Evolutionary conservation across 1,140 invertebrate genomes (phyloP), one percentile per base, ranked within the genome.

Genomic region (Halictus rubicundus): DNA sequence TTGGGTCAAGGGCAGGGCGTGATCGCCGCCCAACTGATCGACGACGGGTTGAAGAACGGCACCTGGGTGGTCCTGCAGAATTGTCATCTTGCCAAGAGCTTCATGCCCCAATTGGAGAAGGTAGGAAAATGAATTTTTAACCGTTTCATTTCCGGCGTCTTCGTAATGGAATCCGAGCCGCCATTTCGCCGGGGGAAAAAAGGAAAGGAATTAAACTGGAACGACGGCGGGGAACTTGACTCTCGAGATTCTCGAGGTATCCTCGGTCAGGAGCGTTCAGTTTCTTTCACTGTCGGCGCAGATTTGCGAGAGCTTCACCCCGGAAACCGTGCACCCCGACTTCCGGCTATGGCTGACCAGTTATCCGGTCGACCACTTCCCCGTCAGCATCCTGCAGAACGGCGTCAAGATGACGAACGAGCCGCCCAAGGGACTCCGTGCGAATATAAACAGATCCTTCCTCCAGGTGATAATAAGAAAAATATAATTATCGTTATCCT

Each of bases 361-460:
- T 49, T 98, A 98, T 90, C 97, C 98, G 0, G 96, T 96, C 0
- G 95, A 96, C 8, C 94, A 96, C 90, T 99, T 99, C 91, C 98
- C 98, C 0, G 96, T 99, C 1, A 95, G 97, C 39, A 95, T 99
- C n/a, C 93, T 99, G 52, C 97, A 99, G 92, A 98, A 98, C 90
- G 97, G 97, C 39, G 96, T 99, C 0, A 99, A 99, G 93, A 98
- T 99, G 96, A 98, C 97, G 1, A 98, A 98, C 91, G 98, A 99
- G 91, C 97, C 98, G 3, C 98, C 98, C 1, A 96, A 97, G 93
- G 96, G 96, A 64, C 89, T 97, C 10, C 92, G 95, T 75, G 95
- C 96, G 1, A 97, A 97, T 89, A 94, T 96, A 16, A 93, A 94
- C 12, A 94, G 95, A 37, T 98, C 98, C 0, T 98, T 97, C 92